phyloP scores from a whole-genome alignment of 1,140 invertebrate species.

The Penaeus vannamei region DNA sequence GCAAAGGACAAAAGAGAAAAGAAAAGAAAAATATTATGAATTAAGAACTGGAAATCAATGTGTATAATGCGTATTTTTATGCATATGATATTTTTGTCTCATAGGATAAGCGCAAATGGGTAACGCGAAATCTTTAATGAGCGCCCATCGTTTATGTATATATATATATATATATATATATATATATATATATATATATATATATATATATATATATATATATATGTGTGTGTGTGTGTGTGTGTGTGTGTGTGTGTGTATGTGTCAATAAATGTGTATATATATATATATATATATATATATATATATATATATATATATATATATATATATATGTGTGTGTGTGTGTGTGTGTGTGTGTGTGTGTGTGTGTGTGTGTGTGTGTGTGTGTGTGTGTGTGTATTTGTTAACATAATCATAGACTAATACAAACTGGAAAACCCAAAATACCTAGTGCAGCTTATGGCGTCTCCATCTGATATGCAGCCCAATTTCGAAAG shows the following conservation, averaged over 20 bases:
- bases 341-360: constrained; percentile 6
- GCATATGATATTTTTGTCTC: neutral
- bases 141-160: too few relatives aligned
- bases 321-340: constrained; percentile 13
- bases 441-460: too few relatives aligned
- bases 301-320: constrained; percentile 16
- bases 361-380: constrained; percentile 5
- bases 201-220: constrained; percentile 16
- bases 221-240: constrained; percentile 16
- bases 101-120: neutral
- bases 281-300: constrained; percentile 6
- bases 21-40: too few relatives aligned
- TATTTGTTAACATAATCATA: constrained; percentile 8
- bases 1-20: too few relatives aligned
- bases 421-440: neutral
- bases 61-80: too few relatives aligned
- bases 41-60: too few relatives aligned
- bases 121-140: neutral
- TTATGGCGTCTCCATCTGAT: too few relatives aligned
- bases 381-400: constrained; percentile 11
- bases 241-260: too few relatives aligned
- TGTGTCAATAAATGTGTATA: neutral
- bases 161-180: constrained; percentile 16
- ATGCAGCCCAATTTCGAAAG: too few relatives aligned
- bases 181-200: constrained; percentile 16